These are phyloP conservation scores for Panurus biarmicus DNA, from an alignment of 2,113 vertebrate genomes.

Conservation along the genomic window DNA sequence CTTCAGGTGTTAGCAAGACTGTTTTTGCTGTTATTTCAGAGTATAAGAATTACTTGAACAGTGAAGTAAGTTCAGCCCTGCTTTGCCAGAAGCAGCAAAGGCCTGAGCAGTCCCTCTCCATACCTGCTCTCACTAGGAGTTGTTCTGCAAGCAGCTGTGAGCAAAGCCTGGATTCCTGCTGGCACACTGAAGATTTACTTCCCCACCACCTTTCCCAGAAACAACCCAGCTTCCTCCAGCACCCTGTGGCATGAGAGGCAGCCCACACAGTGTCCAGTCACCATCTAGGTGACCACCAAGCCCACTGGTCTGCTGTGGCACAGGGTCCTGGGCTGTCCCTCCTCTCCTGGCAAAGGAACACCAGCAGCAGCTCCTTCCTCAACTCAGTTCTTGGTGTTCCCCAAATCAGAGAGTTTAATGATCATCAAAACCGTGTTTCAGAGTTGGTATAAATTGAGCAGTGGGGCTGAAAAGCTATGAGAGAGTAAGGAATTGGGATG, in stretches of 20 bases:
- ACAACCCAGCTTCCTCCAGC: not conserved
- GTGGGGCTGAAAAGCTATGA: not conserved
- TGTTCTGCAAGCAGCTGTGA: not conserved
- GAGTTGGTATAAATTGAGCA: not conserved
- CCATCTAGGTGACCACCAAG: not conserved
- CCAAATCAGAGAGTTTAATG: not conserved
- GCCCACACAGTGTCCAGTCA: not conserved
- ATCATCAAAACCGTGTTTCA: not conserved
- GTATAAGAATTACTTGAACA: not conserved
- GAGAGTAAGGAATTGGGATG: not conserved
- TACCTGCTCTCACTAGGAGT: not conserved
- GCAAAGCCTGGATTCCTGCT: not conserved
- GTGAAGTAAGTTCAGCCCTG: not conserved
- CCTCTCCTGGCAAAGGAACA: not conserved
- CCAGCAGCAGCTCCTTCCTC: not conserved
- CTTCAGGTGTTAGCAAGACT: not conserved
- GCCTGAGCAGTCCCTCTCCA: not conserved
- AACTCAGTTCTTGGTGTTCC: not conserved
- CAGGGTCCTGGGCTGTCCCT: not conserved
- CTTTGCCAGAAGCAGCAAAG: rapidly evolving
- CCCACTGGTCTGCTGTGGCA: rapidly evolving
- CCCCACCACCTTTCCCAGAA: not conserved
- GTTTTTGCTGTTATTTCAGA: not conserved
- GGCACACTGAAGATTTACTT: not conserved
- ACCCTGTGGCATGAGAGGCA: rapidly evolving